Conservation (phyloP, 1,140 invertebrate genomes). For the Lerema accius region DNA sequence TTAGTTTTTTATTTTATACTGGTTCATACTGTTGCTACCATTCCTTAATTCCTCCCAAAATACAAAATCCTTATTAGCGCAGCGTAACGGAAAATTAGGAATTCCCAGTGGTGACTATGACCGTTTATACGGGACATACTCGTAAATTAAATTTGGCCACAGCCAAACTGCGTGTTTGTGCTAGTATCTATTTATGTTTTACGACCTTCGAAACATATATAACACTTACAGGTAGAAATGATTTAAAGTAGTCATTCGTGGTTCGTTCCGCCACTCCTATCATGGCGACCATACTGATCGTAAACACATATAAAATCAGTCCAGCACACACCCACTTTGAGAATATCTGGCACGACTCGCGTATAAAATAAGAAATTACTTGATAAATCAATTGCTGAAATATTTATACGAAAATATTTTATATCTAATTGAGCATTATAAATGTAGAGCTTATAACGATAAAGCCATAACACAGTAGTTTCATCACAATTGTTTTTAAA, state of each 20-base stretch:
- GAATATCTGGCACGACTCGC: constrained; percentile 35
- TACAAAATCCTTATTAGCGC: no score
- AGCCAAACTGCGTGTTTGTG: constrained; percentile 6
- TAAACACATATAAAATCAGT: constrained; percentile 55
- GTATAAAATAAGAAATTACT: neutral
- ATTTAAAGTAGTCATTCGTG: constrained; percentile 68
- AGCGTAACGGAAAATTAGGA: neutral
- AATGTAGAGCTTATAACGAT: neutral
- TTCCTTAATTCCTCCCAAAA: no score
- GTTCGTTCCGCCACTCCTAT: constrained; percentile 50
- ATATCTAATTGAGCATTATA: constrained; percentile 10
- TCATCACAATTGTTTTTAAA: neutral
- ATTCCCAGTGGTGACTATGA: neutral
- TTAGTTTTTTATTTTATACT: no score
- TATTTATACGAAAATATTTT: neutral
- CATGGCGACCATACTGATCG: constrained; percentile 65
- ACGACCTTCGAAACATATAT: constrained; percentile 25
- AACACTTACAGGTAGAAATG: constrained; percentile 73
- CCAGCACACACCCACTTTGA: constrained; percentile 45
- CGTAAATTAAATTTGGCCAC: neutral
- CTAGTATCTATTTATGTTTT: constrained; percentile 23
- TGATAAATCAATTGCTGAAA: neutral
- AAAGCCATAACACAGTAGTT: neutral
- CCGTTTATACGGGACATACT: neutral
- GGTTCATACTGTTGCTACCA: no score